These are phyloP conservation scores for Alaudala cheleensis DNA, from an alignment of 2,113 vertebrate genomes.

Conservation along the genomic window DNA sequence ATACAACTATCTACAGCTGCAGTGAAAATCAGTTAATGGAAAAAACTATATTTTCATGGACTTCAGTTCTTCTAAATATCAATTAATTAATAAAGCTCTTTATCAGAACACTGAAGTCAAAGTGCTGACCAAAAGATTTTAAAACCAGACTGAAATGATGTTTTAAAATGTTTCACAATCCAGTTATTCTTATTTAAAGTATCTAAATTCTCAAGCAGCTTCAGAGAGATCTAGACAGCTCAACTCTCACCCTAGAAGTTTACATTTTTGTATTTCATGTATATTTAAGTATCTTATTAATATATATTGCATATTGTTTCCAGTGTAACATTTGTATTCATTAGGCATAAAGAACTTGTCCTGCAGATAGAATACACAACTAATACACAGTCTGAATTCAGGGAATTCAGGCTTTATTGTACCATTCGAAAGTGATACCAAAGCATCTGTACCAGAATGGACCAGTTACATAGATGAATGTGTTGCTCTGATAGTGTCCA, in stretches of 20 bases:
- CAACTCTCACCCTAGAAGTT: neutral
- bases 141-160: neutral
- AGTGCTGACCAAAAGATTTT: neutral
- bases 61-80: neutral
- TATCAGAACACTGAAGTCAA: neutral
- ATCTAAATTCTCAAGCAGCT: neutral
- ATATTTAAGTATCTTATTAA: neutral
- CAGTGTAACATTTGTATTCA: neutral
- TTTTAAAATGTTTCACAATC: neutral
- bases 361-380: neutral
- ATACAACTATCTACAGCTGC: neutral
- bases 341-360: neutral
- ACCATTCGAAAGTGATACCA: neutral
- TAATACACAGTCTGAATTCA: neutral
- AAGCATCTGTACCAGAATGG: neutral
- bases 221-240: neutral
- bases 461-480: neutral
- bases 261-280: neutral
- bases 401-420: neutral
- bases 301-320: neutral
- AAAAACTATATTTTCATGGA: neutral
- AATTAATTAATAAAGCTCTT: neutral
- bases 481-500: neutral
- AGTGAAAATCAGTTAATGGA: neutral
- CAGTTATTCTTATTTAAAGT: neutral